phyloP scores from a whole-genome alignment of 2,797 vertebrate genomes.

The Coendou prehensilis region DNA sequence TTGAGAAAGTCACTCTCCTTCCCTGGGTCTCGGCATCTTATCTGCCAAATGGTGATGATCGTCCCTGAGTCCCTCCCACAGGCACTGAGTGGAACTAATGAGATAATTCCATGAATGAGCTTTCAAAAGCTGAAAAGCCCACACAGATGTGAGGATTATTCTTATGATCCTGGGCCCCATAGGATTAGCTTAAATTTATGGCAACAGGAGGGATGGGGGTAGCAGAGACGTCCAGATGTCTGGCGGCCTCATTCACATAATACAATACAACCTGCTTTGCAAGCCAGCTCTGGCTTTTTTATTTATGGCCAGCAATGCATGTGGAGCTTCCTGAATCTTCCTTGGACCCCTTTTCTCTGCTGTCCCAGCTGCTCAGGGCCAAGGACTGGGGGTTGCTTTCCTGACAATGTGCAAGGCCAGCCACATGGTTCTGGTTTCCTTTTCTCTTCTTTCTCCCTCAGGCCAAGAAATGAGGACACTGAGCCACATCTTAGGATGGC shows the following conservation, averaged over 20 bases:
- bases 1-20: slow-evolving; percentile 72
- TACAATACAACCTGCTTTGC: slow-evolving; percentile 6
- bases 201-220: slow-evolving; percentile 56
- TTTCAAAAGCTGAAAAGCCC: slow-evolving; percentile 78
- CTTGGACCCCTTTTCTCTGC: neutral
- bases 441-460: neutral
- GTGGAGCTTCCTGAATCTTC: slow-evolving; percentile 8
- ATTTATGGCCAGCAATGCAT: neutral
- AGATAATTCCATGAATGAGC: slow-evolving; percentile 80
- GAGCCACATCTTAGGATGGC: neutral
- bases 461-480: neutral
- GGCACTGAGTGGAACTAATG: slow-evolving; percentile 70
- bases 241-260: slow-evolving; percentile 38
- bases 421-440: neutral
- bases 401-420: neutral
- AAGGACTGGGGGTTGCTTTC: neutral
- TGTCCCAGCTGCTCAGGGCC: neutral
- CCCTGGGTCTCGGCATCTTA: slow-evolving; percentile 32
- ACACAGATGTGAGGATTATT: slow-evolving; percentile 84
- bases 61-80: neutral
- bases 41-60: slow-evolving; percentile 53
- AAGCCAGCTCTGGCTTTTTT: slow-evolving; percentile 4
- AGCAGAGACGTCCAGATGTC: slow-evolving; percentile 74
- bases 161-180: slow-evolving; percentile 62
- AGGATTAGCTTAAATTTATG: slow-evolving; percentile 81